A percentile compares a stretch with the other conserved stretches of the same genome.
Evolutionary conservation across 2,888 invertebrate genomes (phyloP).

Genomic region (Noctua pronuba): DNA sequence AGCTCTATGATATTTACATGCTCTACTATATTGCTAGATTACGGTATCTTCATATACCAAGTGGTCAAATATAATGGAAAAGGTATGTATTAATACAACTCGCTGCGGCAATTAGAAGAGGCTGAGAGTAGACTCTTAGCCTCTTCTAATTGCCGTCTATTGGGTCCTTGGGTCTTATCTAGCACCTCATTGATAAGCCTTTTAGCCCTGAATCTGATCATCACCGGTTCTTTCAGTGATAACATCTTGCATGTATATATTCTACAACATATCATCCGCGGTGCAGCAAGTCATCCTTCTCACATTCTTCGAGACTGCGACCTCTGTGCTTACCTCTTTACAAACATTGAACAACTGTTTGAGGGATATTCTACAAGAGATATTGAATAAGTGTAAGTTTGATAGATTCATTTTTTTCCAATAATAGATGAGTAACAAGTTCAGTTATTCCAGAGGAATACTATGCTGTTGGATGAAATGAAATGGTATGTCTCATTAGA

Average conservation of each 20-base stretch:
- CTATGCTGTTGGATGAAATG: neutral
- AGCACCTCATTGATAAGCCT: neutral
- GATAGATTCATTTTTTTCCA: neutral
- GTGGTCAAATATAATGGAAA: constrained; percentile 32
- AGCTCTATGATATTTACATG: constrained; percentile 39
- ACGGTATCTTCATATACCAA: constrained; percentile 39
- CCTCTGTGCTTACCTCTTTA: constrained; percentile 82
- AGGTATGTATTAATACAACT: constrained; percentile 25
- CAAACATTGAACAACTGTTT: constrained; percentile 79
- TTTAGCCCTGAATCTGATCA: neutral
- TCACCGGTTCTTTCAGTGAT: constrained; percentile 54
- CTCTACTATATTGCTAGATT: constrained; percentile 38
- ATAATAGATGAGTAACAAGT: neutral
- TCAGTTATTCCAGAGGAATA: neutral
- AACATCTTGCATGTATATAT: constrained; percentile 59
- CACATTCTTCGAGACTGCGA: constrained; percentile 83
- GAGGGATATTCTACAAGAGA: constrained; percentile 57
- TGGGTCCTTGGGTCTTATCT: neutral
- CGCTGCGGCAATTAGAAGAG: too few species aligned
- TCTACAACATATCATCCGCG: constrained; percentile 66
- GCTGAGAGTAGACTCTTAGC: too few species aligned
- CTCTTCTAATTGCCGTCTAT: neutral
- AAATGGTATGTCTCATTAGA: neutral
- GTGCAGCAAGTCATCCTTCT: constrained; percentile 75
- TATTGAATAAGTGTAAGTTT: constrained; percentile 39